These are phyloP conservation scores for Glandiceps talaboti DNA, from an alignment of 53 echinoderm and acorn worm genomes.

Conservation along the genomic window DNA sequence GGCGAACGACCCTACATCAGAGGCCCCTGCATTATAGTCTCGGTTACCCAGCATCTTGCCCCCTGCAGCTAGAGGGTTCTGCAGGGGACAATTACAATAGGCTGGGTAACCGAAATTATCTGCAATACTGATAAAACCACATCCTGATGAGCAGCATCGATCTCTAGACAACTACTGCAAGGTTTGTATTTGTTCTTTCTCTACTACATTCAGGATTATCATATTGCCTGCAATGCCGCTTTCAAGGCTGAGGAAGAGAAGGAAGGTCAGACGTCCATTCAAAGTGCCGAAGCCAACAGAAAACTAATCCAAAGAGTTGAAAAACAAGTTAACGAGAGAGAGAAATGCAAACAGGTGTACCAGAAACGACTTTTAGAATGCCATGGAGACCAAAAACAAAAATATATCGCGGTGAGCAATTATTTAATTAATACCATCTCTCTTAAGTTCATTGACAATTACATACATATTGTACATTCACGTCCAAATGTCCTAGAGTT, in stretches of 20 bases:
- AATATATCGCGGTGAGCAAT: conserved; percentile 43
- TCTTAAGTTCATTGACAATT: no score
- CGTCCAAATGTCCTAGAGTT: no score
- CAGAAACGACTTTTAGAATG: conserved; percentile 33
- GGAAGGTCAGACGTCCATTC: conserved; percentile 18
- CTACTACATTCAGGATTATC: conserved; percentile 30
- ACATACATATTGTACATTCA: no score
- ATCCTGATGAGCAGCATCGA: not conserved
- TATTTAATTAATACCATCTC: no score
- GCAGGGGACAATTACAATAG: no score
- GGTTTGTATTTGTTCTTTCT: no score
- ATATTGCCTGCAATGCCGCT: conserved; percentile 23
- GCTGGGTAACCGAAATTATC: not conserved
- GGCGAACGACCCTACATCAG: no score
- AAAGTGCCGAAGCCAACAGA: conserved; percentile 20
- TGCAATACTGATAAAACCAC: conserved; percentile 1
- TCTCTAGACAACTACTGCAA: not conserved
- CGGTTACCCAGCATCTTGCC: no score
- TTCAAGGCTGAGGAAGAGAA: conserved; percentile 33
- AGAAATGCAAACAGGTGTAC: conserved; percentile 37
- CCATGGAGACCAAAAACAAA: conserved; percentile 34
- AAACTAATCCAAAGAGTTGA: conserved; percentile 42
- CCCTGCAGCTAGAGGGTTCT: no score
- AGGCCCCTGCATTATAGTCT: no score
- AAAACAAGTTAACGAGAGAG: conserved; percentile 27